Evolutionary conservation across 2,888 invertebrate genomes (phyloP), one percentile per base, ranked within the genome.

Genomic region (Scaptomyza tumidula): DNA sequence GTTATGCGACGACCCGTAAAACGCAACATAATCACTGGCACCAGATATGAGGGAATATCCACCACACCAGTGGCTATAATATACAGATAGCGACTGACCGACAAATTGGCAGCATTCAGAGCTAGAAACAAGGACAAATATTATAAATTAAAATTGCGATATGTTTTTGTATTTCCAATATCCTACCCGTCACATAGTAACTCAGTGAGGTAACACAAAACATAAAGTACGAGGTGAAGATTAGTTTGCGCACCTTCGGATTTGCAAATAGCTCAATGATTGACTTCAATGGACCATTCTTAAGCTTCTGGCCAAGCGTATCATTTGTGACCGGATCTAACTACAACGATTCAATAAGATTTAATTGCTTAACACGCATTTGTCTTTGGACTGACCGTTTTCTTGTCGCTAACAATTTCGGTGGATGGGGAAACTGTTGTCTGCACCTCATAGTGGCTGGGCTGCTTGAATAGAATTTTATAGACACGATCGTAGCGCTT

Each of bases 1-100:
- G 93, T 92, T 4, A 90, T 84, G 63, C 93, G 92, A 5, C 94
- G 91, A 27, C 94, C 94, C 43, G 93, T 90, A 14, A 90, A 89
- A 60, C 91, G 90, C 6, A 94, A 75, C 73, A 94, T 90, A 6
- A 93, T 90, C 27, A 93, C 91, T 0, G 94, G 93, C 19, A 93
- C 86, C 45, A 93, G 60, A 71, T 93, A 93, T n/a, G 93, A 93
- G 3, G 93, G 93, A 65, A 93, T 92, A 78, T 94, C 94, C 3
- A 93, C 93, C 16, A 93, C 75, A 27, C 94, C 94, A 61, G 93
- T 93, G 59, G 93, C 89, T 1, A 93, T 91, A 9, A 93, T 92
- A 41, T 92, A 94, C 1, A 93, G 75, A 75, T 93, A 93, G 35
- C 93, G 93, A 80, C 94, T 92, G 1, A 93, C 93, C 1, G 92